phyloP scores from a whole-genome alignment of 2,797 vertebrate genomes.

The Amblyraja radiata region DNA sequence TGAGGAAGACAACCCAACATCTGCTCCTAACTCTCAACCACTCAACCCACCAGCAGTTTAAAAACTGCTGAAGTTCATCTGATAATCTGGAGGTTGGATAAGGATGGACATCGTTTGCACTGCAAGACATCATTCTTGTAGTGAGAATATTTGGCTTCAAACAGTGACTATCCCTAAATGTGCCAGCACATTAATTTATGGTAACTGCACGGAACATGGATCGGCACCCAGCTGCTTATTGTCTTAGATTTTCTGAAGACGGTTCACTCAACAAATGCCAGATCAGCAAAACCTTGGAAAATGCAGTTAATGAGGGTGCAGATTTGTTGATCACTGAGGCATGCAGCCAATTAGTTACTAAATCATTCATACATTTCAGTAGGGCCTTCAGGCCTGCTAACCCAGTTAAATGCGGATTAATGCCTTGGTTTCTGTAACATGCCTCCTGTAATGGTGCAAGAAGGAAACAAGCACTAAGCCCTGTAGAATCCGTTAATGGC shows the following conservation, averaged over 20 bases:
- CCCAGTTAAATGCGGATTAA: not conserved
- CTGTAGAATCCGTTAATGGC: no score
- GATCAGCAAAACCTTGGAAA: not conserved
- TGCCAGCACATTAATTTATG: not conserved
- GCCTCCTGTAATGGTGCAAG: no score
- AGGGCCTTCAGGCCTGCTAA: not conserved
- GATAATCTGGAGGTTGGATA: not conserved
- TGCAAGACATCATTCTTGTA: not conserved
- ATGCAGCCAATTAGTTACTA: not conserved
- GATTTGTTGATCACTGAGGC: not conserved
- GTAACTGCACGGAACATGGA: not conserved
- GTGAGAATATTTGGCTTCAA: not conserved
- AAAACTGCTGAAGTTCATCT: not conserved
- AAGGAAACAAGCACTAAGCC: no score
- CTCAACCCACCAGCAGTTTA: not conserved
- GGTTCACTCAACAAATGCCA: not conserved
- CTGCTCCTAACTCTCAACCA: not conserved
- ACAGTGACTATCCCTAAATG: no score
- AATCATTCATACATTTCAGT: not conserved
- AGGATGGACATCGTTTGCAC: not conserved
- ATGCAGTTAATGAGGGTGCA: not conserved
- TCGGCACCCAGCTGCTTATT: not conserved
- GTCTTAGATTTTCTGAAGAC: not conserved
- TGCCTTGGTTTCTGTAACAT: no score
- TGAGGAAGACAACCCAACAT: not conserved